Percentiles rank a stretch among this genome's conserved stretches.
These are phyloP conservation scores for Amphiura filiformis DNA, from an alignment of 35 echinoderm and acorn worm species.

Conservation along the genomic window DNA sequence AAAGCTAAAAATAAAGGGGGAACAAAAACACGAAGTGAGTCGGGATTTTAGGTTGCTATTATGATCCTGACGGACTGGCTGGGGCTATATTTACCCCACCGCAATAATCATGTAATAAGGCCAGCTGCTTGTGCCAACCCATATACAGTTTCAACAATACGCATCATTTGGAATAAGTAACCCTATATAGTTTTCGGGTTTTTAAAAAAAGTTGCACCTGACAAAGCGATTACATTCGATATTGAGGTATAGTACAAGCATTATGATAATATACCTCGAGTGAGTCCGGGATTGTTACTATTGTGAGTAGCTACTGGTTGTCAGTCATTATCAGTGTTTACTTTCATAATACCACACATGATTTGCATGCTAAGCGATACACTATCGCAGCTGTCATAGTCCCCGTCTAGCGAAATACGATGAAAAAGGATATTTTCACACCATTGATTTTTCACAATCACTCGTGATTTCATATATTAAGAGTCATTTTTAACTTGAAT, in stretches of 20 bases:
- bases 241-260: neutral
- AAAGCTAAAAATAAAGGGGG: too few relatives aligned
- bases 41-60: too few relatives aligned
- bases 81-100: too few relatives aligned
- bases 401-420: too few relatives aligned
- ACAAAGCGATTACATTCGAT: constrained; percentile 6
- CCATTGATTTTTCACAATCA: too few relatives aligned
- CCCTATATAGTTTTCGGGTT: neutral
- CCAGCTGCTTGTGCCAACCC: neutral
- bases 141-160: constrained; percentile 3
- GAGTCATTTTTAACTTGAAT: too few relatives aligned
- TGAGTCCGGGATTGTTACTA: neutral
- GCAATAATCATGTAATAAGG: neutral
- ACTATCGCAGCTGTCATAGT: constrained; percentile 2
- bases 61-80: too few relatives aligned
- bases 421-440: too few relatives aligned
- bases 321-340: constrained; percentile 6
- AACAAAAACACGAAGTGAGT: too few relatives aligned
- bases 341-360: constrained; percentile 7
- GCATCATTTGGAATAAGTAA: neutral
- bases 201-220: neutral
- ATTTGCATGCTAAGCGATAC: neutral
- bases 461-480: too few relatives aligned
- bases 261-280: constrained; percentile 2
- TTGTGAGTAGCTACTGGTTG: constrained; percentile 7